phyloP scores from a whole-genome alignment of 2,888 invertebrate genomes.

The Xiphydria camelus region DNA sequence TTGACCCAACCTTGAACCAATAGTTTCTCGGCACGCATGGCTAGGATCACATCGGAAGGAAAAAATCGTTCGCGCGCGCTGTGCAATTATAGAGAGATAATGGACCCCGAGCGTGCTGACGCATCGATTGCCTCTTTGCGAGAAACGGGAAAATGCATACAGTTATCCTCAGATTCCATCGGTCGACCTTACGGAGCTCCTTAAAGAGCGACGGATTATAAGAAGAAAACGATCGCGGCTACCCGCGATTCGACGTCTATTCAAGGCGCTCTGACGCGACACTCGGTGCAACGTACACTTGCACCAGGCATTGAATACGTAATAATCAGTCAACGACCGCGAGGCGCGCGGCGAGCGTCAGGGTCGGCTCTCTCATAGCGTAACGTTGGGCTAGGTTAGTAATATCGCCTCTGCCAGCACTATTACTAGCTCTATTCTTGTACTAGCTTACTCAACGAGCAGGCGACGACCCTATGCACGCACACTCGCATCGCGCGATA shows the following conservation, averaged over 20 bases:
- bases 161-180: too few species aligned
- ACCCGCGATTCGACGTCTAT: neutral
- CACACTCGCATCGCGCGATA: too few species aligned
- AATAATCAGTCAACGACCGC: slow-evolving; percentile 54
- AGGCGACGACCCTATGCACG: slow-evolving; percentile 24
- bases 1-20: too few species aligned
- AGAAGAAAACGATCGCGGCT: neutral
- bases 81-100: too few species aligned
- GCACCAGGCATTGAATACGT: slow-evolving; percentile 37
- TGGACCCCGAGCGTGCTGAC: too few species aligned
- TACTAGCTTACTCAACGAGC: slow-evolving; percentile 30
- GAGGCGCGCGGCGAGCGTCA: slow-evolving; percentile 38
- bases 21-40: too few species aligned
- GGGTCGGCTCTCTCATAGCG: slow-evolving; percentile 44
- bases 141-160: too few species aligned
- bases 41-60: too few species aligned
- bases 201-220: neutral
- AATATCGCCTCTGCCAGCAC: slow-evolving; percentile 37
- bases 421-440: slow-evolving; percentile 51
- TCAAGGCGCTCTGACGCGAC: slow-evolving; percentile 6
- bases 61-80: too few species aligned
- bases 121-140: too few species aligned
- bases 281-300: slow-evolving; percentile 25
- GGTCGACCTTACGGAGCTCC: too few species aligned
- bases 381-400: slow-evolving; percentile 50